Evolutionary conservation across 1,140 invertebrate genomes (phyloP), one percentile per base, ranked within the genome.

Genomic region (Lepidurus arcticus): DNA sequence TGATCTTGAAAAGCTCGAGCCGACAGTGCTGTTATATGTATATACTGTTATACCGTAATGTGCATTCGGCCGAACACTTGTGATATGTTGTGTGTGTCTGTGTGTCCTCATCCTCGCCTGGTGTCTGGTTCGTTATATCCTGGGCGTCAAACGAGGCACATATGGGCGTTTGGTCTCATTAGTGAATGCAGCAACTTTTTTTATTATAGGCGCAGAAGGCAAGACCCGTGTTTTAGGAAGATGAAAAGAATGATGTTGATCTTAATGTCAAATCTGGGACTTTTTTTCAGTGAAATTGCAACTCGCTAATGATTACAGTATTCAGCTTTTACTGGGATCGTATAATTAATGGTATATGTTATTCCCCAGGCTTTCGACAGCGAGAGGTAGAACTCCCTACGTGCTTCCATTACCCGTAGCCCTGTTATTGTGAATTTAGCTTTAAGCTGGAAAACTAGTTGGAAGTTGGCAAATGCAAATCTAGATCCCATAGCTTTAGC

Each of bases 381-480:
- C 2, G 34, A 34, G 34, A 34, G 34, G 34, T 34, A 34, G 4
- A 34, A 34, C 4, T 34, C 34, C 34, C 3, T 34, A 34, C 4
- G 34, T 9, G 53, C 53, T 65, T 21, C 53, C 53, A 65, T 65
- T 65, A n/a, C 53, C 53, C 21, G 21, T 65, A 65, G 53, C n/a
- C 16, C 16, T 13, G 13, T n/a, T n/a, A n/a, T n/a, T 65, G 16
- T 16, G 53, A n/a, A 65, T 65, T 34, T 65, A 65, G 53, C 53
- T 65, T 65, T n/a, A n/a, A 11, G 53, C 21, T 65, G 8, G 53
- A 21, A 65, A 21, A 65, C 53, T 65, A 65, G 53, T 65, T 65
- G 16, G 53, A 21, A 65, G 53, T 65, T 65, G n/a, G 53, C n/a
- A 10, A 65, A 65, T 65, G 53, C 21, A 65, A 65, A 65, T 65